Percentiles rank a stretch among this genome's conserved stretches.
phyloP scores from a whole-genome alignment of 2,797 vertebrate species.

The Chiroxiphia lanceolata region DNA sequence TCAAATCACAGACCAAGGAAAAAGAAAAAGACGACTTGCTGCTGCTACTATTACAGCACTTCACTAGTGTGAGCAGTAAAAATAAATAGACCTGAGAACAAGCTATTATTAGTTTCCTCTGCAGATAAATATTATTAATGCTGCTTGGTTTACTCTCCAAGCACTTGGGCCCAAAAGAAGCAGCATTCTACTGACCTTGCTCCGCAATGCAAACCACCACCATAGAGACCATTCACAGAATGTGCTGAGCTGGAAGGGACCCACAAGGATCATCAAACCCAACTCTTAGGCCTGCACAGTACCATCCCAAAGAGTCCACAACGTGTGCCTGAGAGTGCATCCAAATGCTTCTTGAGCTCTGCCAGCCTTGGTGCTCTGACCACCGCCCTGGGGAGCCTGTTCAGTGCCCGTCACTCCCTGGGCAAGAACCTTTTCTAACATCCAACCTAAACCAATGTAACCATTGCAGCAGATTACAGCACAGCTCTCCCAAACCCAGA shows the following conservation, averaged over 20 bases:
- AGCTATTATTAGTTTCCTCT: neutral
- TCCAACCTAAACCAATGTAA: neutral
- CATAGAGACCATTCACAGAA: neutral
- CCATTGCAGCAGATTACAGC: neutral
- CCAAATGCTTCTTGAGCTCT: neutral
- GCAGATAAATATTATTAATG: neutral
- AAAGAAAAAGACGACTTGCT: neutral
- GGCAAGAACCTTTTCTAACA: neutral
- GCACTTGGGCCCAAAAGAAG: neutral
- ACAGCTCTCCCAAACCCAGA: neutral
- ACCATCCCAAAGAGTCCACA: neutral
- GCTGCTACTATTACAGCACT: neutral
- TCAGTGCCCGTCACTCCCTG: neutral
- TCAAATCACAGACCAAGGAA: neutral
- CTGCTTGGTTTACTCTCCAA: neutral
- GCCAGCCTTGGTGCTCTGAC: neutral
- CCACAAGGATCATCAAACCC: neutral
- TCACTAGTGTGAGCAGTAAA: neutral
- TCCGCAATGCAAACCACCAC: neutral
- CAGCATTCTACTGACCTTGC: neutral
- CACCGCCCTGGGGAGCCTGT: neutral
- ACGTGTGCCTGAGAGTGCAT: neutral
- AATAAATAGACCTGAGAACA: neutral
- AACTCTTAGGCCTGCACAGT: neutral
- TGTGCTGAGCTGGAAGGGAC: neutral